Evolutionary conservation across 2,797 vertebrate genomes (phyloP).

Genomic region (Phylloscopus collybita): DNA sequence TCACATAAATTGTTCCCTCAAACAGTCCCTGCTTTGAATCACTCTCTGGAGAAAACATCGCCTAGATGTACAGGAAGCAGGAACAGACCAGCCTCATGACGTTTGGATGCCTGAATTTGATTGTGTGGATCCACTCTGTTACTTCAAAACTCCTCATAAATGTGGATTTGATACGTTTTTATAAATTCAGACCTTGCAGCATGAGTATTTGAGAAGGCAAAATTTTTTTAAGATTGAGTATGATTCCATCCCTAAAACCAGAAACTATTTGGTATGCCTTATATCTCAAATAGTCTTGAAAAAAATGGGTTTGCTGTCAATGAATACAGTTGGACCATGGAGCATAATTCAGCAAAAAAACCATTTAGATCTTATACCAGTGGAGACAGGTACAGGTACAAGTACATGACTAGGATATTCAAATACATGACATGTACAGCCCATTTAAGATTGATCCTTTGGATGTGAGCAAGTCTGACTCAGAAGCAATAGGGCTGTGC

Average conservation of each 20-base stretch:
- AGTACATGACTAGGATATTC: background rate
- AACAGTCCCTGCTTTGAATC: background rate
- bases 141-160: background rate
- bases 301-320: background rate
- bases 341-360: background rate
- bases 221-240: background rate
- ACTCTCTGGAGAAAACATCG: background rate
- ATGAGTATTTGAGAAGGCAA: fast-evolving
- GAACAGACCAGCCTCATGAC: background rate
- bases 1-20: background rate
- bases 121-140: background rate
- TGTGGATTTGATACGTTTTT: background rate
- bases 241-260: background rate
- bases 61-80: background rate
- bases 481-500: background rate
- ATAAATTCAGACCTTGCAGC: background rate
- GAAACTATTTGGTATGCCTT: background rate
- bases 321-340: background rate
- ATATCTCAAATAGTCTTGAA: background rate
- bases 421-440: background rate
- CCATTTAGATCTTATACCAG: background rate
- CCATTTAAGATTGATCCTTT: background rate
- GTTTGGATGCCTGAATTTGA: background rate
- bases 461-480: background rate
- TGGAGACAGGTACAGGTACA: background rate